These are phyloP conservation scores for Cephus runcator DNA, from an alignment of 2,888 invertebrate genomes.

Conservation along the genomic window DNA sequence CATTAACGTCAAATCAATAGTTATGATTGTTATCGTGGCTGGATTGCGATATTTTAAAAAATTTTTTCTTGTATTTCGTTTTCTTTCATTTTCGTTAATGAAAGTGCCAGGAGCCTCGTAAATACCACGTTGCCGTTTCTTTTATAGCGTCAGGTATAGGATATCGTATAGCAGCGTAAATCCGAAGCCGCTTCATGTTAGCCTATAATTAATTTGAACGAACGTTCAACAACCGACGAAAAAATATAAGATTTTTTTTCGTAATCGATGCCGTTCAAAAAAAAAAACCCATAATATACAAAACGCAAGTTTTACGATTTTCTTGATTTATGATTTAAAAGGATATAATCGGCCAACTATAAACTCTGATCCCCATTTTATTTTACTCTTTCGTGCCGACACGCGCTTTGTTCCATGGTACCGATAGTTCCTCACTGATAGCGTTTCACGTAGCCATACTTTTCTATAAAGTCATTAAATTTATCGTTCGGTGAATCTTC, in stretches of 20 bases:
- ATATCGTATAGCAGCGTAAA: background rate
- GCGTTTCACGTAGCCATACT: slow-evolving; percentile 38
- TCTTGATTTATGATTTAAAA: slow-evolving; percentile 50
- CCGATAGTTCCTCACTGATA: slow-evolving; percentile 41
- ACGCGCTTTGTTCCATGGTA: slow-evolving; percentile 41
- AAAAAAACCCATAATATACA: background rate
- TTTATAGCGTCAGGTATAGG: background rate
- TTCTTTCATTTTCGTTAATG: background rate
- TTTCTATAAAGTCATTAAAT: slow-evolving; percentile 60
- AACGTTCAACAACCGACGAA: background rate
- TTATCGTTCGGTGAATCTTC: slow-evolving; percentile 48
- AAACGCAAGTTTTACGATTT: slow-evolving; percentile 28
- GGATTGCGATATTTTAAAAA: too few species aligned
- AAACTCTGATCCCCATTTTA: slow-evolving; percentile 41
- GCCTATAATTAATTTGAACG: background rate
- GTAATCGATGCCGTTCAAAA: background rate
- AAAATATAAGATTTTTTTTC: background rate
- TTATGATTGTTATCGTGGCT: too few species aligned
- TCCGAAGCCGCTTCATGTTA: background rate
- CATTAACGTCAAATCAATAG: background rate
- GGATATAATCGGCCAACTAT: slow-evolving; percentile 38
- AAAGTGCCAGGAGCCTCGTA: background rate
- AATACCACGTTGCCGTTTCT: background rate
- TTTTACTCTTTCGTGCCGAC: slow-evolving; percentile 54
- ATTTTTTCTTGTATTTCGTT: background rate